Evolutionary conservation across 2,113 vertebrate species (phyloP).

Genomic region (Cavia aperea): DNA sequence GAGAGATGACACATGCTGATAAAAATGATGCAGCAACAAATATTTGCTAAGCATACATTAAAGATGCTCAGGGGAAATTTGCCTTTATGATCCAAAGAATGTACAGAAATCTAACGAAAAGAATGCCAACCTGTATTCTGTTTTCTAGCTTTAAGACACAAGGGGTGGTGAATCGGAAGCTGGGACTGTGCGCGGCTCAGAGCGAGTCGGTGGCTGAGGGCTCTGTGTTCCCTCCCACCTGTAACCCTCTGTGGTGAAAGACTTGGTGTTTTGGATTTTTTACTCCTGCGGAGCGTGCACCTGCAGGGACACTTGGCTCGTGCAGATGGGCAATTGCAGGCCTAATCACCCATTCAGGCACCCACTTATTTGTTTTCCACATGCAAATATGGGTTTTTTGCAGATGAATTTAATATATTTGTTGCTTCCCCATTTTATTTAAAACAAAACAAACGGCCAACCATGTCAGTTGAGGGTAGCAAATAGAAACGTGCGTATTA

Average conservation of each 20-base stretch:
- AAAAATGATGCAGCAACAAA: not conserved
- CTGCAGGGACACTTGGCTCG: slow-evolving; percentile 40
- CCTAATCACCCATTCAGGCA: slow-evolving; percentile 67
- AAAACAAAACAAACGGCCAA: slow-evolving; percentile 63
- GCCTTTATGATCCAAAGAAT: not conserved
- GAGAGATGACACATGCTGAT: not conserved
- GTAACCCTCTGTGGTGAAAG: not conserved
- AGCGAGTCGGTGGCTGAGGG: not conserved
- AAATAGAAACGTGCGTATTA: slow-evolving; percentile 56
- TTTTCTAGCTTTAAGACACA: not conserved
- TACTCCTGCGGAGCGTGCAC: not conserved
- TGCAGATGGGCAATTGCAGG: slow-evolving; percentile 64
- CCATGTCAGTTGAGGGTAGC: slow-evolving; percentile 56
- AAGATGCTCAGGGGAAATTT: not conserved
- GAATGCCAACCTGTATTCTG: not conserved
- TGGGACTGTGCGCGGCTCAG: not conserved
- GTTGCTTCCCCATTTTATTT: slow-evolving; percentile 74
- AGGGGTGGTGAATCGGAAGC: not conserved
- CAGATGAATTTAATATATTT: slow-evolving; percentile 65
- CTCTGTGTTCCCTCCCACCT: not conserved
- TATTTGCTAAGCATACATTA: not conserved
- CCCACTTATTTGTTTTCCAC: slow-evolving; percentile 70
- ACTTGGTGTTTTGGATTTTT: not conserved
- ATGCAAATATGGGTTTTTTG: slow-evolving; percentile 69
- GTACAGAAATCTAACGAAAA: not conserved